Evolutionary conservation across 2,888 invertebrate genomes (phyloP), one percentile per base, ranked within the genome.

Genomic region (Morpho deidamia): DNA sequence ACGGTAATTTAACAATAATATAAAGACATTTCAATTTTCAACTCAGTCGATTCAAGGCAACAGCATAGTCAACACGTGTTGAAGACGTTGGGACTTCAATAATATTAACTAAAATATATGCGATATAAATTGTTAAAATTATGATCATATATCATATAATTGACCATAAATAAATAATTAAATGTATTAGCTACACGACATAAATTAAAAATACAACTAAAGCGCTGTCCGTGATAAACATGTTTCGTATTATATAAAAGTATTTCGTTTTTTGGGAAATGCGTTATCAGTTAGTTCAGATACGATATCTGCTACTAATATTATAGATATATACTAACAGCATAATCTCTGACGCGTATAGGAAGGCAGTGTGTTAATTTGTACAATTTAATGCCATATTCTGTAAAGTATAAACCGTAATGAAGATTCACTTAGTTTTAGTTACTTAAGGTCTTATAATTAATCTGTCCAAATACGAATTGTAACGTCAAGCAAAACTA

Each of bases 371-470:
- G 54, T 59, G 65, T 70, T 8, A 8, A 37, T 37, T 37, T 10
- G 68, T 73, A 76, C 71, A 77, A 72, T 63, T 60, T 65, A 65
- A 68, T 76, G 83, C 82, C 82, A 82, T 82, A 80, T 55, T 59
- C 42, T 58, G 42, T 55, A 46, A 55, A 35, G 38, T 14, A 45
- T 10, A 12, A 49, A 32, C n/a, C 37, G 12, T 33, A 37, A 34
- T 53, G 48, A n/a, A 53, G 43, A 42, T 43, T 53, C 48, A 33
- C 42, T 41, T 7, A 34, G 40, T 54, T 50, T 44, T 44, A 54
- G 34, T 54, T 54, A 50, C 41, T 41, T 50, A 50, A 54, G 49
- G 44, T 37, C 2, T 23, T 23, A 23, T 23, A 23, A 23, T 23
- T 23, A 23, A 23, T 37, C n/a, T n/a, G 9, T 37, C 37, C 37